Base-by-base conservation (phyloP, 2,113 vertebrate genomes). In the Cyanoramphus novaezelandiae region DNA sequence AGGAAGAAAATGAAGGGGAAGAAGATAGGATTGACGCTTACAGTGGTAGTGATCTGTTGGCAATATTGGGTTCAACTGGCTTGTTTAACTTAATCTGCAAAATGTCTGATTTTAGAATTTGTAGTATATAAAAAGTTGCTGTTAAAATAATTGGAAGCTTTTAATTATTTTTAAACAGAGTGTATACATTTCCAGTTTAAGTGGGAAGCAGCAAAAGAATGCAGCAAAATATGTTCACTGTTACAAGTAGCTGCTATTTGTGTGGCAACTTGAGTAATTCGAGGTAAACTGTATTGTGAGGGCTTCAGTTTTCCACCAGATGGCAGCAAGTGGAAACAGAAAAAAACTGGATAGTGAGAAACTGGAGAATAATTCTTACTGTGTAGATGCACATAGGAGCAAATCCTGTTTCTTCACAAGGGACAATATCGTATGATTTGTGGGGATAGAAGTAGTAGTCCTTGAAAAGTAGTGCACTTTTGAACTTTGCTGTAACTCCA, bases 281-380 rank as follows among this genome's bases (percentile, higher is more conserved):
- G 1, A 55, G 46, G 69, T 57, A 70, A 79, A 60, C 6, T 0
- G 0, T 67, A 10, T 12, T 39, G n/a, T 29, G 68, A 10, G 6
- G 62, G 19, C 55, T 72, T 64, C 9, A 3, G 4, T 37, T 87
- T 80, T 67, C 84, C 96, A 93, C 90, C 41, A 96, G 96, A 43
- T 96, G 96, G 91, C 96, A 97, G 89, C 74, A 97, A 82, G 17
- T 49, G 55, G 35, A 90, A 95, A 41, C 18, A 57, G 49, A 52
- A 79, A 49, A 87, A 47, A 3, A 18, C 7, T 20, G 31, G 63
- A 11, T 24, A 4, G 8, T 29, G 46, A 70, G 13, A 47, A 31
- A 5, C 52, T 37, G 24, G n/a, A 39, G 43, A 77, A 39, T 47
- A 49, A 8, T 5, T 76, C 69, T 50, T 76, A 23, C 9, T 55